phyloP scores from a whole-genome alignment of 1,140 invertebrate genomes.

The Prorops nasuta region DNA sequence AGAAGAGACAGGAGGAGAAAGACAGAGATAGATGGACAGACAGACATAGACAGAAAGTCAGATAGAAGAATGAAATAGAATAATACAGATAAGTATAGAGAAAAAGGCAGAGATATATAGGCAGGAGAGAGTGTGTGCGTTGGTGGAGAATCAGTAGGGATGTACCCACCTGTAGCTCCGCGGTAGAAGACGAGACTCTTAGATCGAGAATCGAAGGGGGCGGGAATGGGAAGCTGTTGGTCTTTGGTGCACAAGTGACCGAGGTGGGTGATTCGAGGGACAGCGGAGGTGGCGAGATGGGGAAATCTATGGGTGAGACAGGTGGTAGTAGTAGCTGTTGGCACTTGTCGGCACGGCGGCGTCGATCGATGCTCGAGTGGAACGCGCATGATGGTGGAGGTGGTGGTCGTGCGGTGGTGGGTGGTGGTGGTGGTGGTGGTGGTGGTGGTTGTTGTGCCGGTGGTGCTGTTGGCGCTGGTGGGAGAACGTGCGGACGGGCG shows the following conservation, averaged over 20 bases:
- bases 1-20: too few species aligned
- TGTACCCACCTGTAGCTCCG: constrained; percentile 52
- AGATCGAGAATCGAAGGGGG: constrained; percentile 51
- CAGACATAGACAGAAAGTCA: constrained; percentile 6
- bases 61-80: constrained; percentile 4
- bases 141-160: background rate
- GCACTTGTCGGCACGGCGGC: constrained; percentile 35
- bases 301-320: constrained; percentile 47
- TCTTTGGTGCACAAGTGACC: constrained; percentile 29
- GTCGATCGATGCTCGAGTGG: constrained; percentile 36
- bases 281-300: constrained; percentile 48
- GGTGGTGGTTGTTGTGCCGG: constrained; percentile 24
- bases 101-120: constrained; percentile 11
- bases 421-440: constrained; percentile 13
- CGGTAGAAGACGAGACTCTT: constrained; percentile 47
- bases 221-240: constrained; percentile 45
- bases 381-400: constrained; percentile 34
- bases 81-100: background rate
- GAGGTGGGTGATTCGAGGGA: constrained; percentile 48
- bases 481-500: constrained; percentile 33
- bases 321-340: constrained; percentile 38
- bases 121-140: constrained; percentile 9
- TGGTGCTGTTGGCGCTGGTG: constrained; percentile 33
- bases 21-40: constrained; percentile 17
- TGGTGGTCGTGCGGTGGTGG: constrained; percentile 13